phyloP scores from a whole-genome alignment of 2,113 vertebrate genomes.

The Myrmecophaga tridactyla region DNA sequence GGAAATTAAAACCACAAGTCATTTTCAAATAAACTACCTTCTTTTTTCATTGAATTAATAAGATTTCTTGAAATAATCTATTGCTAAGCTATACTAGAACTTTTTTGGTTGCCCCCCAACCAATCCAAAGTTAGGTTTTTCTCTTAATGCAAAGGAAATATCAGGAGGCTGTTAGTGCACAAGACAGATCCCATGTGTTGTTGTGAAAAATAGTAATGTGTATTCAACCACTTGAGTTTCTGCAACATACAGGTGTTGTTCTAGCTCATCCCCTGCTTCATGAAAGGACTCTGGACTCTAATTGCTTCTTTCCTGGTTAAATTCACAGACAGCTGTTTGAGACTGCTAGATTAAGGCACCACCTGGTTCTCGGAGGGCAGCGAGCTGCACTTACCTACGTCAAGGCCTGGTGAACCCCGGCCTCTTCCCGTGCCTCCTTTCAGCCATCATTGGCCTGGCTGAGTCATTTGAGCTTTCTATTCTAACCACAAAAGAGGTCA shows the following conservation, averaged over 20 bases:
- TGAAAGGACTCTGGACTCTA: not conserved
- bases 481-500: not conserved
- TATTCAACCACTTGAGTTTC: fast-evolving
- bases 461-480: not conserved
- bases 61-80: not conserved
- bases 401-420: too few relatives aligned
- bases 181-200: not conserved
- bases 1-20: not conserved
- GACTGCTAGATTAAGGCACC: too few relatives aligned
- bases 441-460: not conserved
- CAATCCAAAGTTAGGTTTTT: not conserved
- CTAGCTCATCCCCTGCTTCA: not conserved
- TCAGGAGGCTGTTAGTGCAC: not conserved
- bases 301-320: not conserved
- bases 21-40: not conserved
- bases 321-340: not conserved
- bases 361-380: not conserved
- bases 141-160: not conserved
- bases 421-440: not conserved
- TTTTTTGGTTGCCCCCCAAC: not conserved
- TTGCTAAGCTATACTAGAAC: not conserved
- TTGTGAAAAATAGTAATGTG: not conserved
- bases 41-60: not conserved
- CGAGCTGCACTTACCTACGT: not conserved
- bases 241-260: not conserved